These are phyloP conservation scores for Phocoena phocoena DNA, from an alignment of 2,113 vertebrate species.

Conservation along the genomic window DNA sequence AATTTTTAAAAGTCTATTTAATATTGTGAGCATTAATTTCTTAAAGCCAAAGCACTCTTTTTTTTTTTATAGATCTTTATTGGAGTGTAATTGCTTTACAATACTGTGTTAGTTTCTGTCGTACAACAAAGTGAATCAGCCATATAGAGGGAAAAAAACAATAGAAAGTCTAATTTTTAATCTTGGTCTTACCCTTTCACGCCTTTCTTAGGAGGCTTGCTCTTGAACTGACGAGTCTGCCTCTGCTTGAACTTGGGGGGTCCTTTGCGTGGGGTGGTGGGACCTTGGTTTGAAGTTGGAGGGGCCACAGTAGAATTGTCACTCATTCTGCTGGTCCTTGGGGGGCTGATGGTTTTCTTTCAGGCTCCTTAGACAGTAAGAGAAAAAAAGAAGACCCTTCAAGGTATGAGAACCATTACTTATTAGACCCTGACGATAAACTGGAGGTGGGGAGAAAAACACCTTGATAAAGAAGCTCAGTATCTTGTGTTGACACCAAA, in stretches of 20 bases:
- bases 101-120: too few species aligned
- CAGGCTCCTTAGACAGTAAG: slow-evolving; percentile 37
- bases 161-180: not conserved
- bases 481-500: not conserved
- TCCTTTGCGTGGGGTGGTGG: slow-evolving; percentile 94
- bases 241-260: slow-evolving; percentile 99
- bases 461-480: not conserved
- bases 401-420: not conserved
- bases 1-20: not conserved
- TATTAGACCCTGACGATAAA: not conserved
- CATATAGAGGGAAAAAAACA: not conserved
- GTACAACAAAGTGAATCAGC: too few species aligned
- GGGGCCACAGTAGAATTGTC: slow-evolving; percentile 80
- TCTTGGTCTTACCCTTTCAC: slow-evolving; percentile 92
- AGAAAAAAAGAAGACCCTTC: not conserved
- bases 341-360: not conserved
- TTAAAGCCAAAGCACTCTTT: not conserved
- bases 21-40: not conserved
- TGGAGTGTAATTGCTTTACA: too few species aligned
- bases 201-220: slow-evolving; percentile 98
- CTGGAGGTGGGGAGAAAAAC: not conserved
- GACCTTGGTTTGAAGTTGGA: slow-evolving; percentile 75
- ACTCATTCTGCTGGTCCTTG: slow-evolving; percentile 73
- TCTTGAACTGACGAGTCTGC: slow-evolving; percentile 97
- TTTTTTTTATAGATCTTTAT: too few species aligned